phyloP scores from a whole-genome alignment of 2,113 vertebrate species.

The Calyptommatus sinebrachiatus region DNA sequence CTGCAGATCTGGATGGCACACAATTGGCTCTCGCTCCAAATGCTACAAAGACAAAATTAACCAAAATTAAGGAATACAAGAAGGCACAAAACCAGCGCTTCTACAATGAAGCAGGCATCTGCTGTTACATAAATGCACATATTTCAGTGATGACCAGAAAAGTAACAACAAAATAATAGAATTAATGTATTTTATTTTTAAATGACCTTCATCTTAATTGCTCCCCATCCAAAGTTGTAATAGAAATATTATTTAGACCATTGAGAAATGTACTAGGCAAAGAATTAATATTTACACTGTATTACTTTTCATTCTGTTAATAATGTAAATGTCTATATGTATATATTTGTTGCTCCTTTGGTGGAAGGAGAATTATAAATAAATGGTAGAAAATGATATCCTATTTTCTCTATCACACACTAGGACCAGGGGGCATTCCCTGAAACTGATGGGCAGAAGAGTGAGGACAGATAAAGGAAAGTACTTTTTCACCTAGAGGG shows the following conservation, averaged over 20 bases:
- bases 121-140: not conserved
- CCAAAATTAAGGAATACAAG: not conserved
- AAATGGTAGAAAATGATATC: too few species aligned
- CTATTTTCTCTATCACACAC: too few species aligned
- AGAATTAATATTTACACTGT: not conserved
- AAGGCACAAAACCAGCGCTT: not conserved
- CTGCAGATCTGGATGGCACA: constrained; percentile 84
- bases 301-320: too few species aligned
- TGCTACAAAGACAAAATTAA: constrained; percentile 51
- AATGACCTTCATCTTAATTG: not conserved
- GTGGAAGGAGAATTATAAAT: too few species aligned
- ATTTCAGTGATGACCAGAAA: not conserved
- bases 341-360: too few species aligned
- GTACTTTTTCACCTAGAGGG: too few species aligned
- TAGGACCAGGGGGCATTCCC: too few species aligned
- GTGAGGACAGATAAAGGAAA: too few species aligned
- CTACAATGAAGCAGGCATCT: not conserved
- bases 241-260: not conserved
- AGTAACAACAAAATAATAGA: too few species aligned
- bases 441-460: too few species aligned
- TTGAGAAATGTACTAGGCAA: not conserved
- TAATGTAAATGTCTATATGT: too few species aligned
- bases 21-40: constrained; percentile 77
- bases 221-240: not conserved
- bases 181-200: too few species aligned